phyloP scores from a whole-genome alignment of 2,797 vertebrate genomes.

The Spinibarbus caldwelli region DNA sequence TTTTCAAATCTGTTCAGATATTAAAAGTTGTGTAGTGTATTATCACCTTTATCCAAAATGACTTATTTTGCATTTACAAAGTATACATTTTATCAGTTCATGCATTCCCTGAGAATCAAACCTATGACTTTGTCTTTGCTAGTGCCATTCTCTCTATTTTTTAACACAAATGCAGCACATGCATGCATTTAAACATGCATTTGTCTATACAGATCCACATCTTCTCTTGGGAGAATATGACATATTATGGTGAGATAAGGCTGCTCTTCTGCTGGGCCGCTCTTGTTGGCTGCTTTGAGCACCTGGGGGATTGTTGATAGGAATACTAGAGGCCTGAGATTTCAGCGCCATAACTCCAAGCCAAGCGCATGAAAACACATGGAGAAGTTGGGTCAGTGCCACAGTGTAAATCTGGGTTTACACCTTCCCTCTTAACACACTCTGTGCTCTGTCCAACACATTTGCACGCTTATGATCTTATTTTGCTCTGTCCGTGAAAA shows the following conservation, averaged over 20 bases:
- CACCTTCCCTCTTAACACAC: conserved; percentile 26
- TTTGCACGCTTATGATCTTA: conserved; percentile 14
- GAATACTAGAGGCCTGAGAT: conserved; percentile 56
- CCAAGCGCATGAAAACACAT: conserved; percentile 50
- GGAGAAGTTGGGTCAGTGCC: conserved; percentile 36
- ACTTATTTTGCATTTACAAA: no score
- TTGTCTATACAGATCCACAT: conserved; percentile 27
- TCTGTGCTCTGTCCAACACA: conserved; percentile 19
- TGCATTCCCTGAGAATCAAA: background rate
- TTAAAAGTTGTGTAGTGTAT: no score
- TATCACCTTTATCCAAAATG: no score
- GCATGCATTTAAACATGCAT: conserved; percentile 16
- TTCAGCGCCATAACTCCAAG: conserved; percentile 42
- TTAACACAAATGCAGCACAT: conserved; percentile 22
- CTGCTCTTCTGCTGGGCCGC: conserved; percentile 61
- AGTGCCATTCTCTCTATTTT: background rate
- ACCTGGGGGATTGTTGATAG: conserved; percentile 28
- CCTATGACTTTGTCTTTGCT: background rate
- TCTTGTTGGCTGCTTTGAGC: conserved; percentile 30
- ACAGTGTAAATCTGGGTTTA: conserved; percentile 22
- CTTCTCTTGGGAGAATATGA: conserved; percentile 51
- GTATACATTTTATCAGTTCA: no score
- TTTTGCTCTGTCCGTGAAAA: conserved; percentile 11
- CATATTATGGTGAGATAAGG: conserved; percentile 68
- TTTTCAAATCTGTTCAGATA: no score